Evolutionary conservation across 2,888 invertebrate species (phyloP).

Genomic region (Lasioglossum morio): DNA sequence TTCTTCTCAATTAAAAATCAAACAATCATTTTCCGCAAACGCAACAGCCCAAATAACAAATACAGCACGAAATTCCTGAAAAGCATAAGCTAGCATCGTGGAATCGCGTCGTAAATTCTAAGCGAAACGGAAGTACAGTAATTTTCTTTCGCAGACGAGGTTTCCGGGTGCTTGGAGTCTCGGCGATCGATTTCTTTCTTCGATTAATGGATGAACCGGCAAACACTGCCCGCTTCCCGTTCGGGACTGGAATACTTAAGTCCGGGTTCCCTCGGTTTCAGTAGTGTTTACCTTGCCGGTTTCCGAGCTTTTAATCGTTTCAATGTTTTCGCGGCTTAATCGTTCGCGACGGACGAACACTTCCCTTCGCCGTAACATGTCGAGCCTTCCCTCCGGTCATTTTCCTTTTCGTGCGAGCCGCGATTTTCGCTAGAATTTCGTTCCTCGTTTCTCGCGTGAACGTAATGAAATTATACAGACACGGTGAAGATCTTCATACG

Average conservation of each 20-base stretch:
- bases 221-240: conserved; percentile 5
- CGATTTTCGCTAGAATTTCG: conserved; percentile 9
- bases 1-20: background rate
- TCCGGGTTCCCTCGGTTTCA: conserved; percentile 29
- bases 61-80: background rate
- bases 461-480: background rate
- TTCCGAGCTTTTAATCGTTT: conserved; percentile 22
- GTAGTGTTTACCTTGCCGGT: conserved; percentile 37
- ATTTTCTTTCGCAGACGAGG: background rate
- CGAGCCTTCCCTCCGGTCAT: background rate
- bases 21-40: background rate
- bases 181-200: conserved; percentile 28
- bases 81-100: background rate
- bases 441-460: background rate
- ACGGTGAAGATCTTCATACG: background rate
- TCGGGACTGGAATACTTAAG: conserved; percentile 12
- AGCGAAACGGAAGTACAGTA: conserved; percentile 9
- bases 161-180: background rate
- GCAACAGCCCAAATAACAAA: background rate
- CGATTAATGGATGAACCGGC: conserved; percentile 27
- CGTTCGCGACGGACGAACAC: conserved; percentile 7
- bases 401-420: background rate
- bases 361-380: background rate
- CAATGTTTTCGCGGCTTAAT: conserved; percentile 33
- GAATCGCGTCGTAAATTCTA: background rate